phyloP scores from a whole-genome alignment of 2,888 invertebrate genomes.

The Cephus runcator region DNA sequence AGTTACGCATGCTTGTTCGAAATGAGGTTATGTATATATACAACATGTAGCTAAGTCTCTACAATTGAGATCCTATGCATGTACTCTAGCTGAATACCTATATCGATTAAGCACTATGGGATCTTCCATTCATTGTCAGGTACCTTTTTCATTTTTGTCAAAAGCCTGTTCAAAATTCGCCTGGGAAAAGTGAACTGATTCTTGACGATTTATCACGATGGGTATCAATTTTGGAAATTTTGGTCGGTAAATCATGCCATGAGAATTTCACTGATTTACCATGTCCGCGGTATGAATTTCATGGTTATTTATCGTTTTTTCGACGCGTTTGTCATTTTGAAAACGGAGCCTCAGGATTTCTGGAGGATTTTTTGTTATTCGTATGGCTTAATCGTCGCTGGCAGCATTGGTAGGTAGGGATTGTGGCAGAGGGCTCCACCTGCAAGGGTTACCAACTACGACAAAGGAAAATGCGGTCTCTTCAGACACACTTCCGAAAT shows the following conservation, averaged over 20 bases:
- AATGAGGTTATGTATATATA: background rate
- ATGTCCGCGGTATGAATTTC: background rate
- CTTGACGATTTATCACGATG: background rate
- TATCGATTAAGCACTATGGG: background rate
- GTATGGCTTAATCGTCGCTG: background rate
- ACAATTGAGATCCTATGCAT: no score
- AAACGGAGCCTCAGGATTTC: background rate
- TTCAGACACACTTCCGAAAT: background rate
- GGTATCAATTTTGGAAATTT: background rate
- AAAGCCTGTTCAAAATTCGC: background rate
- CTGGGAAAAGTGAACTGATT: background rate
- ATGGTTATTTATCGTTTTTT: background rate
- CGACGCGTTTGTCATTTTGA: background rate
- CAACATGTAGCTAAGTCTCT: no score
- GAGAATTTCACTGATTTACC: background rate
- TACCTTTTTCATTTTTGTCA: background rate
- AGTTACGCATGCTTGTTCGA: slow-evolving; percentile 55
- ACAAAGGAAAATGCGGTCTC: background rate
- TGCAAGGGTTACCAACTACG: no score
- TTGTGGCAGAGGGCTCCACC: background rate
- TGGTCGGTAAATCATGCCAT: background rate
- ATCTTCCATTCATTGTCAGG: background rate
- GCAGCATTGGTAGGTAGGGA: background rate
- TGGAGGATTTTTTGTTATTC: background rate
- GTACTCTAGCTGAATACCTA: background rate